Conservation (phyloP, 2,888 invertebrate species). For the Clitarchus hookeri region DNA sequence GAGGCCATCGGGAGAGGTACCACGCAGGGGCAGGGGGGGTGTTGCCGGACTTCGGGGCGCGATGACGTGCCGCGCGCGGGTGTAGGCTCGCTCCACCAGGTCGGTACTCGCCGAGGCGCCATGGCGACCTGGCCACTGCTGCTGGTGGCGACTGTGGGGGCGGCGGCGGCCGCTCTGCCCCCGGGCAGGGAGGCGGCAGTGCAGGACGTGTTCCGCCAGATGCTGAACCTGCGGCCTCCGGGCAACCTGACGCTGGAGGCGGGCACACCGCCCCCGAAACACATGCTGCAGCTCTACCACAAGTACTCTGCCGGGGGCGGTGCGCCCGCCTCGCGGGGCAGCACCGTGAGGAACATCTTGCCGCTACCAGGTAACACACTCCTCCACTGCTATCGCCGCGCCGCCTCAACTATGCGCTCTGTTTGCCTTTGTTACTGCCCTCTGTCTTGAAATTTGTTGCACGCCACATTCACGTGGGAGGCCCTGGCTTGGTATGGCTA, state of each 20-base stretch:
- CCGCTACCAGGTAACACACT: not conserved
- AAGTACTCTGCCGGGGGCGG: slow-evolving; percentile 15
- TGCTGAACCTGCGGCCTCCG: slow-evolving; percentile 12
- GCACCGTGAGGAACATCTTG: slow-evolving; percentile 16
- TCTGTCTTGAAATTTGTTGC: too few species aligned
- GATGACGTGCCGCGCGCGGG: not conserved
- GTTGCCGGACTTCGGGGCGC: too few species aligned
- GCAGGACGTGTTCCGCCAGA: slow-evolving; percentile 16
- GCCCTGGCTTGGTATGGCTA: too few species aligned
- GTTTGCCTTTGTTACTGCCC: too few species aligned
- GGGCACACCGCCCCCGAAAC: not conserved
- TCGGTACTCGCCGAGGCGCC: not conserved
- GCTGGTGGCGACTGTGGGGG: not conserved
- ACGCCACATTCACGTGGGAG: too few species aligned
- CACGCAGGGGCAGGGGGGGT: too few species aligned
- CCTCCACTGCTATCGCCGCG: too few species aligned
- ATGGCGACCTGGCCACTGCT: slow-evolving; percentile 10
- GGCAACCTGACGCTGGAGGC: not conserved
- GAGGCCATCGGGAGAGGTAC: too few species aligned
- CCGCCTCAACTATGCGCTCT: too few species aligned
- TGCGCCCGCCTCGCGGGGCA: not conserved
- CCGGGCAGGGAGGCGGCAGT: not conserved
- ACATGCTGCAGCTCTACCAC: slow-evolving; percentile 21
- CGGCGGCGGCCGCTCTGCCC: not conserved
- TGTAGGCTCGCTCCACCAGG: not conserved